Evolutionary conservation across 2,797 vertebrate species (phyloP), one percentile per base, ranked within the genome.

Genomic region (Odontamblyopus rebecca): DNA sequence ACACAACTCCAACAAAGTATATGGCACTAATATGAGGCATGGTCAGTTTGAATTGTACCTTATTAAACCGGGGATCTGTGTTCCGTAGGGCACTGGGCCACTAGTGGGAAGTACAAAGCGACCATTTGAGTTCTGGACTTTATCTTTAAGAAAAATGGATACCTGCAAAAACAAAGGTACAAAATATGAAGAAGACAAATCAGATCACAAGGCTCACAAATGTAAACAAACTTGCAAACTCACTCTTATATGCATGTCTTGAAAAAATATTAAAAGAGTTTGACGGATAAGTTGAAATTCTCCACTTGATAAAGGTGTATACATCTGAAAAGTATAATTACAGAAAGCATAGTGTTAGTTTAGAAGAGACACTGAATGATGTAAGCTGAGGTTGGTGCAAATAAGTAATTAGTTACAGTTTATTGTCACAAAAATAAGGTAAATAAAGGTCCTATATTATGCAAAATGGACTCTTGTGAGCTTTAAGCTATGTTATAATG

Each of bases 221-320:
- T 8, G n/a, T 6, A 68, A 12, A 2, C 1, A 15, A 35, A 67
- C 41, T 64, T 32, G 67, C 18, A 3, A 13, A 93, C 96, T 94
- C 92, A 99, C 98, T 92, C 97, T 93, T 84, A 99, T 98, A 76
- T 99, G 98, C 95, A 99, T 96, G 87, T 99, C 98, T 91, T 99
- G 98, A 85, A 99, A 99, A 88, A 99, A 99, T 84, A 95, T 91
- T 27, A 99, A 96, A 67, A 99, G 94, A 0, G 95, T 99, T 93
- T 99, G 97, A 82, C 98, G 94, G 83, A 99, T 97, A 38, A 97
- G 89, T 87, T 98, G 98, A 90, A 99, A 97, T 86, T 99, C 97
- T 0, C 98, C 98, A 41, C 91, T 94, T 35, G 94, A 93, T 64
- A 98, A 91, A 1, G 81, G 66, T 35, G 91, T 91, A 12, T 99